A percentile compares a stretch with the other conserved stretches of the same genome.
Conservation (phyloP, 2,113 vertebrate species). For the Coturnix japonica region DNA sequence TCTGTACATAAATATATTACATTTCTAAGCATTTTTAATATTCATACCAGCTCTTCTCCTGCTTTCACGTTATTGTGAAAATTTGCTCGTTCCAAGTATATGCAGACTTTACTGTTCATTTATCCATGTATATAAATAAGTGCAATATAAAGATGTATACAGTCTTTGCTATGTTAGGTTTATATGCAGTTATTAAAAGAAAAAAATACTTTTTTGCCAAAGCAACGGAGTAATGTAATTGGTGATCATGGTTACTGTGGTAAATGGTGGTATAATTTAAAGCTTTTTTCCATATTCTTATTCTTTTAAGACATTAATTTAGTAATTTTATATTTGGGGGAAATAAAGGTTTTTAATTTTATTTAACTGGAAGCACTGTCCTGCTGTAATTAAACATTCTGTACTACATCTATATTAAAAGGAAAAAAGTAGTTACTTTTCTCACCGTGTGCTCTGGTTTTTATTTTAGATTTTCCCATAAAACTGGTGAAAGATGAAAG, state of each 20-base stretch:
- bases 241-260: conserved; percentile 84
- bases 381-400: conserved; percentile 94
- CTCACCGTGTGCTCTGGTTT: conserved; percentile 54
- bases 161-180: conserved; percentile 90
- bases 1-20: conserved; percentile 79
- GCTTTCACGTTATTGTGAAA: conserved; percentile 79
- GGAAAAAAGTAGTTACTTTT: conserved; percentile 81
- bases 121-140: conserved; percentile 90
- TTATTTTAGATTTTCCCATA: conserved; percentile 27
- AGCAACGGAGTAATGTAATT: conserved; percentile 83
- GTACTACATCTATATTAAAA: conserved; percentile 93
- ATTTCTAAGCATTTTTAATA: conserved; percentile 85
- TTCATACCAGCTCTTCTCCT: conserved; percentile 69
- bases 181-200: conserved; percentile 87
- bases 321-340: conserved; percentile 92
- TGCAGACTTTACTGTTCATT: conserved; percentile 79
- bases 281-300: conserved; percentile 89
- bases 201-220: conserved; percentile 91
- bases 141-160: conserved; percentile 95
- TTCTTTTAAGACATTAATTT: conserved; percentile 88
- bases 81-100: conserved; percentile 73
- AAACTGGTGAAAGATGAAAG: not conserved
- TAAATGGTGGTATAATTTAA: conserved; percentile 84
- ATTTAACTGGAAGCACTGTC: conserved; percentile 96
- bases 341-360: conserved; percentile 88